Evolutionary conservation across 2,797 vertebrate species (phyloP).

Genomic region (Platyrinchus mystaceus): DNA sequence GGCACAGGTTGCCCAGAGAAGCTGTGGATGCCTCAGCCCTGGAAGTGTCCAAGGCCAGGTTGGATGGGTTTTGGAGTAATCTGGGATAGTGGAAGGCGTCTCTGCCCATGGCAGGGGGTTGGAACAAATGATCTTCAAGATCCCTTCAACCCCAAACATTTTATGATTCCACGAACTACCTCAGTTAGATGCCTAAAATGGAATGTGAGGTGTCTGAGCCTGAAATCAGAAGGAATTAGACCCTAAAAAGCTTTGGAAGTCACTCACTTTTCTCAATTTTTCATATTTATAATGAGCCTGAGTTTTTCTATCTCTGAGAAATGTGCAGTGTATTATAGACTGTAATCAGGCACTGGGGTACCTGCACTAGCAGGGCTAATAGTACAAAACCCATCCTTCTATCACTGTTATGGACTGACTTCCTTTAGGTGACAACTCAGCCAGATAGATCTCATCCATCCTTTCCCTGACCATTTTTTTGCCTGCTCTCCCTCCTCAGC

Average conservation of each 20-base stretch:
- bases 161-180: neutral
- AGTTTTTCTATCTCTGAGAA: neutral
- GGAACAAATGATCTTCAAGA: neutral
- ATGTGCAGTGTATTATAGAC: neutral
- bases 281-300: neutral
- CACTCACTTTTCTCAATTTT: neutral
- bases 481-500: neutral
- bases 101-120: fast-evolving
- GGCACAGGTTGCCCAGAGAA: neutral
- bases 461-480: neutral
- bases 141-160: neutral
- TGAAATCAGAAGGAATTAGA: neutral
- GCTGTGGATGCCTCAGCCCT: neutral
- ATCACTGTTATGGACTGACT: neutral
- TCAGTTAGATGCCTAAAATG: neutral
- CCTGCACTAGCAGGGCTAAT: neutral
- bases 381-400: neutral
- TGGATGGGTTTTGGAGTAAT: neutral
- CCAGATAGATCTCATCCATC: neutral
- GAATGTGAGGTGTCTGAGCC: neutral
- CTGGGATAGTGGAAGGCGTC: neutral
- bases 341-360: neutral
- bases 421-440: neutral
- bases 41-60: neutral
- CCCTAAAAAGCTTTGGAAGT: neutral